phyloP scores from a whole-genome alignment of 2,113 vertebrate species.

The Scatophagus argus region DNA sequence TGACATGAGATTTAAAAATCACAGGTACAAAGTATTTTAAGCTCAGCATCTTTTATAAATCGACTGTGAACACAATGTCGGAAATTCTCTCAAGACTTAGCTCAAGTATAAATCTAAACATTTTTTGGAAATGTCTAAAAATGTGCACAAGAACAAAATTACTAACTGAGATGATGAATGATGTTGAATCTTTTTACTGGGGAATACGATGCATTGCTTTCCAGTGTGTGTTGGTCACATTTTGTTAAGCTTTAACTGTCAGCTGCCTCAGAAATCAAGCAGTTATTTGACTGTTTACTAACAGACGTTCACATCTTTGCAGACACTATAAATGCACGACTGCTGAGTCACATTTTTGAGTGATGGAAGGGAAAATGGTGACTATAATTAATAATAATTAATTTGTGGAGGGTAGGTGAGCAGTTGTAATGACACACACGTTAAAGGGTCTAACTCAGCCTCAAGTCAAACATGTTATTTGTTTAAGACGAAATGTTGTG shows the following conservation, averaged over 20 bases:
- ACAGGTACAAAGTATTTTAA: too few species aligned
- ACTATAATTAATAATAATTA: background rate
- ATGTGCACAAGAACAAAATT: too few species aligned
- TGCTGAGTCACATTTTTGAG: background rate
- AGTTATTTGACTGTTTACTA: conserved; percentile 14
- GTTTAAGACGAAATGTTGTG: background rate
- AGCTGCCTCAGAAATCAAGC: background rate
- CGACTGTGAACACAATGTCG: too few species aligned
- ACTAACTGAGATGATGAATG: background rate
- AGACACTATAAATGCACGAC: background rate
- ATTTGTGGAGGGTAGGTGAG: background rate
- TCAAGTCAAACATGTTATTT: background rate
- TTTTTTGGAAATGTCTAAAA: too few species aligned
- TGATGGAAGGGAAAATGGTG: background rate
- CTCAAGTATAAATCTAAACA: too few species aligned
- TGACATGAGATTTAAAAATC: too few species aligned
- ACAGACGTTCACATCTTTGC: background rate
- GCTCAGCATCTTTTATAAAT: too few species aligned
- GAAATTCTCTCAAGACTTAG: too few species aligned
- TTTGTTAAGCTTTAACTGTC: conserved; percentile 9
- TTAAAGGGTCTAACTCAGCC: background rate
- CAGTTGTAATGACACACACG: background rate
- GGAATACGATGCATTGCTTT: conserved; percentile 9
- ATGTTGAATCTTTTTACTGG: background rate
- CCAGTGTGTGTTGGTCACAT: conserved; percentile 1